Conservation (phyloP, 92 coral and sea anemone species). For the Isaurus tuberculatus region DNA sequence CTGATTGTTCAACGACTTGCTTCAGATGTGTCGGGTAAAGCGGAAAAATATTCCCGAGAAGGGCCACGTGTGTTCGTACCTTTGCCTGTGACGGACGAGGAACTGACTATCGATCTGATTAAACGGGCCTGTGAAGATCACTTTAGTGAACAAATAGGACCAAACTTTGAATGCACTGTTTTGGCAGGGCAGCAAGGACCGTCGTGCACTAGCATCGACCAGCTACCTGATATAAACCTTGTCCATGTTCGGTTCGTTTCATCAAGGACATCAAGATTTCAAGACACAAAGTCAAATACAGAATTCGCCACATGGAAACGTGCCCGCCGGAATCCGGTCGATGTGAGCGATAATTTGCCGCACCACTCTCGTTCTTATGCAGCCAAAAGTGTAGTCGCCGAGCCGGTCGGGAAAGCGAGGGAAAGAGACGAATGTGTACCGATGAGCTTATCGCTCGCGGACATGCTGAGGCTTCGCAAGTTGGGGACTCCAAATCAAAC, state of each 20-base stretch:
- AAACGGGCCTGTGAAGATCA: constrained; percentile 19
- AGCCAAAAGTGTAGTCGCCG: constrained; percentile 19
- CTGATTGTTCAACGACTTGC: constrained; percentile 19
- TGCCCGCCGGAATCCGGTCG: neutral
- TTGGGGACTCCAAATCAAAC: constrained; percentile 46
- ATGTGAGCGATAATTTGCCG: constrained; percentile 7
- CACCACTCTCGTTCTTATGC: neutral
- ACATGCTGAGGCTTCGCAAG: constrained; percentile 65
- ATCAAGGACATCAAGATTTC: neutral
- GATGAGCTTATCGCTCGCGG: constrained; percentile 62
- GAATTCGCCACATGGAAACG: neutral
- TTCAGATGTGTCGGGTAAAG: constrained; percentile 20
- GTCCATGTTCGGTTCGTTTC: constrained; percentile 58
- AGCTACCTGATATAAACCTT: constrained; percentile 42
- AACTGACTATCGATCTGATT: constrained; percentile 8
- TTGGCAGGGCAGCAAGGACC: constrained; percentile 23
- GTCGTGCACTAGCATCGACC: constrained; percentile 52
- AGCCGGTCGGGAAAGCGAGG: constrained; percentile 24
- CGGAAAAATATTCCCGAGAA: constrained; percentile 18
- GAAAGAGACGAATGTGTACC: constrained; percentile 57
- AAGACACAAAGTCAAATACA: neutral
- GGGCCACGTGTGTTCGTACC: constrained; percentile 25
- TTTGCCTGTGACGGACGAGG: constrained; percentile 14
- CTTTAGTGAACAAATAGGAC: constrained; percentile 17
- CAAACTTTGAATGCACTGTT: constrained; percentile 21